Percentiles rank a stretch among this genome's conserved stretches.
Evolutionary conservation across 2,888 invertebrate genomes (phyloP).

Genomic region (Ypsolopha sequella): DNA sequence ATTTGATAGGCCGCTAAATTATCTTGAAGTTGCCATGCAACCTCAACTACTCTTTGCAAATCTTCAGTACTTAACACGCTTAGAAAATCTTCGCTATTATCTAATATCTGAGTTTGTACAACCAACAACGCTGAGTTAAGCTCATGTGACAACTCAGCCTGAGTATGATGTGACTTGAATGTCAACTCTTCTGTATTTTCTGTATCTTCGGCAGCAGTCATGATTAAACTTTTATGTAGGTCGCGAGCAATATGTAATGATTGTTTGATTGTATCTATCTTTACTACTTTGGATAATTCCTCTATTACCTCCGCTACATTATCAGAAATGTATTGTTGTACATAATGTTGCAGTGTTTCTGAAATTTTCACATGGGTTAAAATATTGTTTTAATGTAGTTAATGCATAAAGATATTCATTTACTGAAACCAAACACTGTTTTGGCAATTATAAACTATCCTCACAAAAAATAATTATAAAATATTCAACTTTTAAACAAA

Average conservation of each 20-base stretch:
- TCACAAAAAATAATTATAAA: neutral
- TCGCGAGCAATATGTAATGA: conserved; percentile 19
- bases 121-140: neutral
- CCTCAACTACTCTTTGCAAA: neutral
- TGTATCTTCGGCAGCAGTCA: conserved; percentile 2
- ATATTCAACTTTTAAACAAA: neutral
- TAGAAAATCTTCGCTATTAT: neutral
- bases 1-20: neutral
- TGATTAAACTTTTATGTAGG: conserved; percentile 13
- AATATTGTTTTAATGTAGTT: neutral
- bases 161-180: neutral
- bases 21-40: neutral
- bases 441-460: too few relatives aligned
- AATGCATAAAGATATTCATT: neutral
- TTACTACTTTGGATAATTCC: conserved; percentile 14
- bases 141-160: neutral
- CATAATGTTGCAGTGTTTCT: conserved; percentile 17
- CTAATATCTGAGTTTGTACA: neutral
- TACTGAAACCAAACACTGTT: too few relatives aligned
- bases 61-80: neutral
- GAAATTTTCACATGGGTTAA: conserved; percentile 5
- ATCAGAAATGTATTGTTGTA: conserved; percentile 25
- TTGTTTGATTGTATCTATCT: conserved; percentile 17
- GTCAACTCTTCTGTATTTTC: conserved; percentile 7
- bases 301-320: conserved; percentile 17